Percentiles rank a stretch among this genome's conserved stretches.
Evolutionary conservation across 2,797 vertebrate species (phyloP).

Genomic region (Pantherophis vulpinus): DNA sequence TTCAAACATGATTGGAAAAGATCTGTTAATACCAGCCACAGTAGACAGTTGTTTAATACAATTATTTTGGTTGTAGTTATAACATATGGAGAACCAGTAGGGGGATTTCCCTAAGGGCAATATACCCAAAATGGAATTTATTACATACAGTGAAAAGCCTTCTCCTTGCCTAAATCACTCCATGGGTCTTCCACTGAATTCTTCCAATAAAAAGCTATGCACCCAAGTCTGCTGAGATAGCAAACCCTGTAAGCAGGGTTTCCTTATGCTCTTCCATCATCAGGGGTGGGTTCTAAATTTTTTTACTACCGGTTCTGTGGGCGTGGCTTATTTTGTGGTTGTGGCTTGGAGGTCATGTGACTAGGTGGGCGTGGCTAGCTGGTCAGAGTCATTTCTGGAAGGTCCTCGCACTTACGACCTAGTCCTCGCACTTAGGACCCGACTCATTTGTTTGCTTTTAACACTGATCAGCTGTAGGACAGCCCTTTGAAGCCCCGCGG

Average conservation of each 20-base stretch:
- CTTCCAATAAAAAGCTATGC: background rate
- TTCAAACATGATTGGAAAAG: background rate
- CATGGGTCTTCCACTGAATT: background rate
- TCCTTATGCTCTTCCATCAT: background rate
- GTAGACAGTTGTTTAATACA: background rate
- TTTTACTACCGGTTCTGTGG: no score
- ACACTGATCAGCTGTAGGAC: no score
- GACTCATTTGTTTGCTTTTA: no score
- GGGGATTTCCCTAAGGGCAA: background rate
- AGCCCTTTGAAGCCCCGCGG: no score
- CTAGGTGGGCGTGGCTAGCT: no score
- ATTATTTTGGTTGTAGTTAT: background rate
- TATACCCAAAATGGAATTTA: background rate
- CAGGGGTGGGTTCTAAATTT: no score
- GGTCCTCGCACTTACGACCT: no score
- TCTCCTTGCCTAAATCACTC: background rate
- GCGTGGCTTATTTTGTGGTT: no score
- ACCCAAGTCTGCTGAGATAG: background rate
- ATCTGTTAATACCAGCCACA: background rate
- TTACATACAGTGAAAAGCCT: background rate
- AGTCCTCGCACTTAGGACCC: no score
- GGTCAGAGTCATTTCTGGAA: no score
- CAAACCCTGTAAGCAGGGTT: background rate
- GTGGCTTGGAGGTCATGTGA: no score
- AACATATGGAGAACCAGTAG: background rate